These are phyloP conservation scores for Lepidurus apus DNA, from an alignment of 1,140 invertebrate genomes.

Conservation along the genomic window DNA sequence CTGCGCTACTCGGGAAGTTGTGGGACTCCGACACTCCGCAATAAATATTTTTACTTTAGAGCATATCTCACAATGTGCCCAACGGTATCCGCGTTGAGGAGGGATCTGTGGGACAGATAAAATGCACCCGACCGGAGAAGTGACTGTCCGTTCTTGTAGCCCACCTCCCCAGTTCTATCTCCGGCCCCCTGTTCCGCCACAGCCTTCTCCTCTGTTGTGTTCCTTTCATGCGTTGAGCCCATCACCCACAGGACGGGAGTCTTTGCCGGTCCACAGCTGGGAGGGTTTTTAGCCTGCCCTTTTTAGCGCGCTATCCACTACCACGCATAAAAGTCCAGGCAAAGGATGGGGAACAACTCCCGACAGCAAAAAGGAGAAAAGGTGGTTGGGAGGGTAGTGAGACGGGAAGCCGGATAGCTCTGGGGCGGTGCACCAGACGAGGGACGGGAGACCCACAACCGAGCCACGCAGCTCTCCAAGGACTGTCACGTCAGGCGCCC, in stretches of 20 bases:
- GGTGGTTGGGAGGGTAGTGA: background rate
- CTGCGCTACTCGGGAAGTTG: too few relatives aligned
- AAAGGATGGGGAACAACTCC: background rate
- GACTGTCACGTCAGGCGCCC: slow-evolving; percentile 20
- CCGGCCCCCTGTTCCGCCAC: background rate
- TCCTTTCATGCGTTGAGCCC: slow-evolving; percentile 13
- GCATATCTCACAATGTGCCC: too few relatives aligned
- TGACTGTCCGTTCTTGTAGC: background rate
- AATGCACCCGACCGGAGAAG: background rate
- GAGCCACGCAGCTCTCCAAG: slow-evolving; percentile 20
- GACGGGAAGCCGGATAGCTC: background rate
- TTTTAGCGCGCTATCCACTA: background rate
- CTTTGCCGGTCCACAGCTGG: slow-evolving; percentile 6
- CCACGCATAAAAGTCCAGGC: background rate
- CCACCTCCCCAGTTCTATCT: background rate
- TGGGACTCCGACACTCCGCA: too few relatives aligned
- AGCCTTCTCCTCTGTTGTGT: background rate
- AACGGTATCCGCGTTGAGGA: background rate
- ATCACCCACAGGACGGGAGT: slow-evolving; percentile 3
- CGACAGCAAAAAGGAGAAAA: background rate
- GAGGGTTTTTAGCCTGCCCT: background rate
- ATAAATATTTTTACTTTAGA: too few relatives aligned
- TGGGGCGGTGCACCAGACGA: slow-evolving; percentile 8
- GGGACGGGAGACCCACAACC: background rate
- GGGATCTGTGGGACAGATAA: background rate